These are phyloP conservation scores for Anoura caudifer DNA, from an alignment of 2,113 vertebrate genomes.

Conservation along the genomic window DNA sequence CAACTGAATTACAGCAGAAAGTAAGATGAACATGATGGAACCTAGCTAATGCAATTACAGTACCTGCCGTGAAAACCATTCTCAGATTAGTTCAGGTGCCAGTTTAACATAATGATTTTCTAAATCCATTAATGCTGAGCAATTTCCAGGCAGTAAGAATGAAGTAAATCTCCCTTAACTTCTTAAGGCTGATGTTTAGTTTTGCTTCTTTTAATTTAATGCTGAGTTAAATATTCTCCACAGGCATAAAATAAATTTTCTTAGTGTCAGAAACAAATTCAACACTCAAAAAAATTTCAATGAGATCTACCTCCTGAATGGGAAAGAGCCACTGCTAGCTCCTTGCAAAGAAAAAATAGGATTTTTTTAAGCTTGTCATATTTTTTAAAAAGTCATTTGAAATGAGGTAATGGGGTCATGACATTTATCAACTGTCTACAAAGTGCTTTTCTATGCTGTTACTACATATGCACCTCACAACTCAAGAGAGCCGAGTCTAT, in stretches of 20 bases:
- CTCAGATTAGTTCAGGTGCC: neutral
- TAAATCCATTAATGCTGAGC: neutral
- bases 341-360: neutral
- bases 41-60: neutral
- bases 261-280: slow-evolving; percentile 44
- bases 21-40: slow-evolving; percentile 29
- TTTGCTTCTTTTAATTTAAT: slow-evolving; percentile 38
- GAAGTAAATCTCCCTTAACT: neutral
- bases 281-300: neutral
- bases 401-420: neutral
- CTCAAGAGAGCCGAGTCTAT: neutral
- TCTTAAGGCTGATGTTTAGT: neutral
- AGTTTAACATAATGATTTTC: slow-evolving; percentile 17
- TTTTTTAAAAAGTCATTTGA: neutral
- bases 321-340: neutral
- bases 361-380: neutral
- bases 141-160: slow-evolving; percentile 34
- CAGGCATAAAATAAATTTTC: neutral
- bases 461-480: neutral
- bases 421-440: neutral
- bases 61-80: neutral
- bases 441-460: neutral
- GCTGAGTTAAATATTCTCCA: slow-evolving; percentile 10
- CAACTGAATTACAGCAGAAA: neutral
- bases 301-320: neutral